These are phyloP conservation scores for Arbacia lixula DNA, from an alignment of 53 echinoderm and acorn worm genomes.

Conservation along the genomic window DNA sequence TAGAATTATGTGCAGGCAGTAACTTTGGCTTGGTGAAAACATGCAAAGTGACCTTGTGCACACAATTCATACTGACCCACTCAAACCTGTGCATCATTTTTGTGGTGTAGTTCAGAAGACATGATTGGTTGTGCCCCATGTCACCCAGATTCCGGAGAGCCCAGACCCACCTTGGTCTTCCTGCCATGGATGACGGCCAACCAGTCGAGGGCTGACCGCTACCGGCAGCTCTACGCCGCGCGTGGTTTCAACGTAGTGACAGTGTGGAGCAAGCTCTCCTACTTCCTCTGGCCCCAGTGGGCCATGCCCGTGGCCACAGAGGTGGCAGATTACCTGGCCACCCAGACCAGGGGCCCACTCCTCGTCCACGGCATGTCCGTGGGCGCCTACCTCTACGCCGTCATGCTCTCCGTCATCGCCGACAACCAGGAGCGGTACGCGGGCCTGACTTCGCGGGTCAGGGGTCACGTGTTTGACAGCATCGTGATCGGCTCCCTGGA, in stretches of 20 bases:
- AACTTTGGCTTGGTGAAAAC: too few species aligned
- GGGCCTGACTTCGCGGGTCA: slow-evolving; percentile 51
- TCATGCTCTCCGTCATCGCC: slow-evolving; percentile 40
- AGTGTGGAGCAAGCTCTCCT: slow-evolving; percentile 39
- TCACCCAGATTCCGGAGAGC: slow-evolving; percentile 63
- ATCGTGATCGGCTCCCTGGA: slow-evolving; percentile 71
- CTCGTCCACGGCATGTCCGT: slow-evolving; percentile 83
- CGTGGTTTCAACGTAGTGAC: slow-evolving; percentile 87
- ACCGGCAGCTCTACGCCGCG: slow-evolving; percentile 70
- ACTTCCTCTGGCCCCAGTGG: slow-evolving; percentile 79
- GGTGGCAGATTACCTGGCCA: slow-evolving; percentile 56
- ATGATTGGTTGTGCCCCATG: too few species aligned
- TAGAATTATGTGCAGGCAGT: too few species aligned
- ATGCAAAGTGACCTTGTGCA: too few species aligned
- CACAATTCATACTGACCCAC: too few species aligned
- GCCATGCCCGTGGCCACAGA: slow-evolving; percentile 56
- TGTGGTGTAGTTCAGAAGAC: too few species aligned
- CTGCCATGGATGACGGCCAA: slow-evolving; percentile 84
- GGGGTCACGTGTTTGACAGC: slow-evolving; percentile 88
- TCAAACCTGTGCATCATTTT: too few species aligned
- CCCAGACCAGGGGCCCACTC: slow-evolving; percentile 52
- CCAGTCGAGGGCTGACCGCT: slow-evolving; percentile 56
- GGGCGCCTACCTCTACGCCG: slow-evolving; percentile 76
- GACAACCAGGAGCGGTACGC: slow-evolving; percentile 39
- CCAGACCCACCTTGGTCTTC: slow-evolving; percentile 64